Evolutionary conservation across 2,113 vertebrate species (phyloP), one percentile per base, ranked within the genome.

Genomic region (Triplophysa tibetana): DNA sequence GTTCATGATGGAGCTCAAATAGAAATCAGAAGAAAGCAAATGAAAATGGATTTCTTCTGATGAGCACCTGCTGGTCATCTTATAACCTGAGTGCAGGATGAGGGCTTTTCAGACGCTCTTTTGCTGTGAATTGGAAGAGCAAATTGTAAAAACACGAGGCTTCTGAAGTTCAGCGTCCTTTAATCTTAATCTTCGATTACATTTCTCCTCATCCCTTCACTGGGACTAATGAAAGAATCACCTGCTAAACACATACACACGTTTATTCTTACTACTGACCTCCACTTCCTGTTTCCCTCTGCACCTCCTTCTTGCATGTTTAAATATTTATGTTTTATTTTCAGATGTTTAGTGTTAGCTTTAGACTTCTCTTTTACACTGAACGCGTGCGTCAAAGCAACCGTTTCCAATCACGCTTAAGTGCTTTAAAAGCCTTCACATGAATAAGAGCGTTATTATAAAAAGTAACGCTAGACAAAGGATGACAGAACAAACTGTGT

Each of bases 201-300:
- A 60, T 38, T 60, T 73, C 29, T 73, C 41, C 43, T 38, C 54
- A 26, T 26, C 13, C 21, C 58, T 43, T 45, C 26, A 74, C 17
- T 17, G 62, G 63, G 19, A 81, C 62, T 77, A 60, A 82, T 79
- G 76, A 69, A 62, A 74, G n/a, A 70, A 85, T 75, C 81, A 58
- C 21, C 43, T 62, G 65, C 68, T 70, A 54, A 24, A 24, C 64
- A 23, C 70, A 75, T 38, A 23, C 75, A 75, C 54, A 65, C 52
- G 79, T 68, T 85, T 60, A 75, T 41, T 33, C 38, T 73, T 41
- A 26, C 45, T 43, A 64, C 69, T 58, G 26, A 58, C 72, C 60
- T 63, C 76, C 11, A 26, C 67, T 26, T 56, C 11, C 11, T 45
- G 43, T 45, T 45, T 11, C 9, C 43, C 8, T 1, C 1, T 21